Evolutionary conservation across 2,888 invertebrate genomes (phyloP).

Genomic region (Catocala sponsa): DNA sequence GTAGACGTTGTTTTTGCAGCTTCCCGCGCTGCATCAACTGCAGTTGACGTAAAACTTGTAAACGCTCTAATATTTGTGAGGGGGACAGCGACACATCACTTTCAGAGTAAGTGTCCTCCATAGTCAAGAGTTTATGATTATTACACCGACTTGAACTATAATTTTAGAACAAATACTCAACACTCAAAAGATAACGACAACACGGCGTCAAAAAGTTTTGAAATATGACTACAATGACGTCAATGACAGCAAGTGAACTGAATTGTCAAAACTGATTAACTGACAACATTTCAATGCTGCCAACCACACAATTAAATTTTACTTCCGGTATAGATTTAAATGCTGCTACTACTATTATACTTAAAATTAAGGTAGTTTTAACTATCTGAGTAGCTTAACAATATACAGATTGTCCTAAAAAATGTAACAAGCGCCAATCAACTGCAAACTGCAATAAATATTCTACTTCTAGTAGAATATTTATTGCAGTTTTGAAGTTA

Average conservation of each 20-base stretch:
- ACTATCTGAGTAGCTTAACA: too few species aligned
- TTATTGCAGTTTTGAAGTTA: too few species aligned
- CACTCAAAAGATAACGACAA: conserved; percentile 14
- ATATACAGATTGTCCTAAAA: too few species aligned
- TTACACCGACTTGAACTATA: not conserved
- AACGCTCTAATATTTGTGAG: conserved; percentile 77
- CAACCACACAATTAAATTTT: too few species aligned
- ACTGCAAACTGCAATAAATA: too few species aligned
- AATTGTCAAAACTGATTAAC: too few species aligned
- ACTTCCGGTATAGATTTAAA: too few species aligned
- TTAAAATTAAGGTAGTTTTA: too few species aligned
- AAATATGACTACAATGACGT: conserved; percentile 9
- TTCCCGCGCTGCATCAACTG: conserved; percentile 81
- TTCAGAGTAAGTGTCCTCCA: conserved; percentile 78
- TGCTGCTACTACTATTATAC: not conserved
- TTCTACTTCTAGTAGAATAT: too few species aligned
- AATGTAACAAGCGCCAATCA: too few species aligned
- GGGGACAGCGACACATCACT: conserved; percentile 80
- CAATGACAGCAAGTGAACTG: not conserved
- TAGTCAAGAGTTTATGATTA: conserved; percentile 33
- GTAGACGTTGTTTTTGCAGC: conserved; percentile 76
- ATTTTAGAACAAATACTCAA: not conserved
- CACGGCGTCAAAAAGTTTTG: conserved; percentile 29
- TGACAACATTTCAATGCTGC: too few species aligned
- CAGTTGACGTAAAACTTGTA: conserved; percentile 76